A percentile compares a stretch with the other conserved stretches of the same genome.
These are phyloP conservation scores for Peromyscus melanophrys DNA, from an alignment of 2,797 vertebrate genomes.

Conservation along the genomic window DNA sequence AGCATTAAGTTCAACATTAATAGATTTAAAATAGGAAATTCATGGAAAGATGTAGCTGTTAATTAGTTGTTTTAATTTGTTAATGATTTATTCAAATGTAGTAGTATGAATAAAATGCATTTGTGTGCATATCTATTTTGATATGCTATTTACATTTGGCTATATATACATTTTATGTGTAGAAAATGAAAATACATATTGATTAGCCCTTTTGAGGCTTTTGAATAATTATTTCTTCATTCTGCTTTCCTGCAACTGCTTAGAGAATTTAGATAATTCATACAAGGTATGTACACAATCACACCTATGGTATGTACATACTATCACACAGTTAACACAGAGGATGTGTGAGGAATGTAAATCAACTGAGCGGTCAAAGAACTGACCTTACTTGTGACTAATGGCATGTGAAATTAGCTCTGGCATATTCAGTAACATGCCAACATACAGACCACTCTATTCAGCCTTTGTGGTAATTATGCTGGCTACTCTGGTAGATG, in stretches of 20 bases:
- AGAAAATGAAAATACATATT: constrained; percentile 72
- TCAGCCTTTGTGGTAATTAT: constrained; percentile 67
- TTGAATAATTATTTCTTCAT: constrained; percentile 46
- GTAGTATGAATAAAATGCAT: constrained; percentile 61
- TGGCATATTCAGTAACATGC: constrained; percentile 60
- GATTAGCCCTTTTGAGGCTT: constrained; percentile 73
- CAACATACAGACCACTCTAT: constrained; percentile 39
- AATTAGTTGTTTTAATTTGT: constrained; percentile 44
- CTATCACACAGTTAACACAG: constrained; percentile 75
- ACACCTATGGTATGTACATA: constrained; percentile 81
- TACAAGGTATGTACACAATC: constrained; percentile 84
- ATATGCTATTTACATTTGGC: constrained; percentile 69
- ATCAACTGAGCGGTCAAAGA: constrained; percentile 77
- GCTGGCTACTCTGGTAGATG: constrained; percentile 63
- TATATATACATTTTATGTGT: constrained; percentile 67
- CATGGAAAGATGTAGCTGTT: constrained; percentile 48
- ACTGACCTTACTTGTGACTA: constrained; percentile 82
- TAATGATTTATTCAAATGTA: constrained; percentile 61
- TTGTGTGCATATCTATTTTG: constrained; percentile 24
- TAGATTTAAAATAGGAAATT: constrained; percentile 34
- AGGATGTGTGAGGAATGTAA: constrained; percentile 76
- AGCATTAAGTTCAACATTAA: neutral
- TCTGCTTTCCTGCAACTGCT: constrained; percentile 50
- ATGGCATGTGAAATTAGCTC: constrained; percentile 66
- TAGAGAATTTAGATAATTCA: constrained; percentile 80